Percentiles rank a stretch among this genome's conserved stretches.
Evolutionary conservation across 2,888 invertebrate genomes (phyloP).

Genomic region (Limnephilus lunatus): DNA sequence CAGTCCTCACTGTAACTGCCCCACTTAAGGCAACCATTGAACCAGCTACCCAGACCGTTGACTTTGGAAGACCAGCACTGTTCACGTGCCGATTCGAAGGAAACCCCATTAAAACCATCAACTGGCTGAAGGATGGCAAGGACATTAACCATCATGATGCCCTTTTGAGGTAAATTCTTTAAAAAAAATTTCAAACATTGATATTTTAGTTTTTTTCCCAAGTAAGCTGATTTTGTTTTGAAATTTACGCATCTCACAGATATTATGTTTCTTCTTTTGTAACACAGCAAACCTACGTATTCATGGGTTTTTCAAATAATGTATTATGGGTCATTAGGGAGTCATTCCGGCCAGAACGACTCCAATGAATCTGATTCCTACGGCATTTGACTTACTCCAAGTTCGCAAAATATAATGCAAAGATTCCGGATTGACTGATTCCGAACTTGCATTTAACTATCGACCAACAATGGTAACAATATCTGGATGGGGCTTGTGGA

Average conservation of each 20-base stretch:
- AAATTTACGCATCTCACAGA: too few relatives aligned
- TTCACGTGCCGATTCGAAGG: slow-evolving; percentile 94
- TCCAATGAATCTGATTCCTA: too few relatives aligned
- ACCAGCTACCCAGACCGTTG: slow-evolving; percentile 93
- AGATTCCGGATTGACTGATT: too few relatives aligned
- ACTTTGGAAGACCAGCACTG: slow-evolving; percentile 94
- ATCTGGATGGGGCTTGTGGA: too few relatives aligned
- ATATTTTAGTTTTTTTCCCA: not conserved
- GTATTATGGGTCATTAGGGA: not conserved
- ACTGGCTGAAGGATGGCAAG: slow-evolving; percentile 95
- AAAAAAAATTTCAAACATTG: not conserved
- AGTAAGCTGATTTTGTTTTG: not conserved
- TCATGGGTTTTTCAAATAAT: not conserved
- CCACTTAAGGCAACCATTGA: slow-evolving; percentile 92
- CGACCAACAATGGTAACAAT: too few relatives aligned
- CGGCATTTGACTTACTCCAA: too few relatives aligned
- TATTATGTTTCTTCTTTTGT: not conserved
- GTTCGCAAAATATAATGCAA: too few relatives aligned
- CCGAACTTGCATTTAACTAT: too few relatives aligned
- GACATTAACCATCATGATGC: slow-evolving; percentile 89
- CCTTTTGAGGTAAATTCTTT: slow-evolving; percentile 77
- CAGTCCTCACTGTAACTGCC: slow-evolving; percentile 94
- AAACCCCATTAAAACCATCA: slow-evolving; percentile 93
- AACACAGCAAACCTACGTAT: not conserved
- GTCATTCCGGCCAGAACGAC: too few relatives aligned